Evolutionary conservation across 30 jellyfish, hydroid and myxozoan genomes (phyloP).

Genomic region (Hydractinia symbiolongicarpus): DNA sequence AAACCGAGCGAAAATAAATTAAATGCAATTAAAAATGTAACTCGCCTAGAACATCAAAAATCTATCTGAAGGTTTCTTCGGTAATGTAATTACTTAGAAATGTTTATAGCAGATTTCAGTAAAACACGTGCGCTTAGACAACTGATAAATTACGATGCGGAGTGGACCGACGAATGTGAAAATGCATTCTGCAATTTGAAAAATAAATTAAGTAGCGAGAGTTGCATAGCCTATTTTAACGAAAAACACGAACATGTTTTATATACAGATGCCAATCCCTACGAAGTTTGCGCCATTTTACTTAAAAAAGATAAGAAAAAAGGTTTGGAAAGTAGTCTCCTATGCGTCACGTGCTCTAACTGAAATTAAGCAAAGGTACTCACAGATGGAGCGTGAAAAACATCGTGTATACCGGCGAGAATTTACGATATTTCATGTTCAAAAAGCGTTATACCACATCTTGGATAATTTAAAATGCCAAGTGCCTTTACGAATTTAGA

Average conservation of each 20-base stretch:
- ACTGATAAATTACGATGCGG: neutral
- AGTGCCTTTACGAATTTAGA: neutral
- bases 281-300: neutral
- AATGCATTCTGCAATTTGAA: neutral
- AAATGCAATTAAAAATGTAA: neutral
- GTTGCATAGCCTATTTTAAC: constrained; percentile 1
- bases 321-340: constrained; percentile 25
- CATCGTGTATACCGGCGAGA: neutral
- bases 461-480: neutral
- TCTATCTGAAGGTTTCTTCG: constrained; percentile 5
- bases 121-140: neutral
- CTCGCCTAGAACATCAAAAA: constrained; percentile 3
- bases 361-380: neutral
- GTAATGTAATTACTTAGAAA: neutral
- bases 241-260: neutral
- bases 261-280: neutral
- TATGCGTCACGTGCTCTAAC: constrained; percentile 41
- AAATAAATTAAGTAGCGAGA: neutral
- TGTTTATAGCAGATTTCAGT: constrained; percentile 4
- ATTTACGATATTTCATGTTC: neutral
- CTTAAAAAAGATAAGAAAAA: neutral
- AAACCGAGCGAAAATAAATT: neutral
- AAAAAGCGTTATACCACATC: neutral
- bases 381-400: neutral
- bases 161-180: constrained; percentile 1